phyloP scores from a whole-genome alignment of 2,888 invertebrate genomes.

The Bombyx huttoni region DNA sequence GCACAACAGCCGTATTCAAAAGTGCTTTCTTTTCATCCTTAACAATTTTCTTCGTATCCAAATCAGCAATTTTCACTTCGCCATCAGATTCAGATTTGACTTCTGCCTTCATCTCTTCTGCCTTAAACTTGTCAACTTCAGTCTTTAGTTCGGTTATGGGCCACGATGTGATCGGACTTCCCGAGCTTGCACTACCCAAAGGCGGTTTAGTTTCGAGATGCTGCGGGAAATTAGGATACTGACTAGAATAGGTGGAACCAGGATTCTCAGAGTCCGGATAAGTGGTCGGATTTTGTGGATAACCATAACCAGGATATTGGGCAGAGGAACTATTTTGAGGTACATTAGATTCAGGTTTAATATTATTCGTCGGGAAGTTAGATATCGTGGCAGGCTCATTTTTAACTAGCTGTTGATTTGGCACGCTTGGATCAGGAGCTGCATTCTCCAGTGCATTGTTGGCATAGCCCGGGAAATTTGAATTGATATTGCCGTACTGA shows the following conservation, averaged over 20 bases:
- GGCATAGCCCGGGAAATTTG: conserved; percentile 39
- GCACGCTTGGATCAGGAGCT: conserved; percentile 14
- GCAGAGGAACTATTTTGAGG: conserved; percentile 21
- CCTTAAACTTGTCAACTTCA: conserved; percentile 54
- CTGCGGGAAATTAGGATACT: conserved; percentile 39
- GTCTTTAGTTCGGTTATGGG: conserved; percentile 58
- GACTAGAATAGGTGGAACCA: conserved; percentile 33
- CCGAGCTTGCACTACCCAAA: conserved; percentile 45
- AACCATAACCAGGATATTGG: conserved; percentile 35
- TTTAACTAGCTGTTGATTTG: conserved; percentile 22
- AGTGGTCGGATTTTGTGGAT: conserved; percentile 29
- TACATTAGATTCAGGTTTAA: conserved; percentile 31
- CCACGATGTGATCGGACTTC: conserved; percentile 54
- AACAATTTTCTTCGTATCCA: conserved; percentile 61
- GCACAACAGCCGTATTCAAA: conserved; percentile 16
- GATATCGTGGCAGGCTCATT: conserved; percentile 18
- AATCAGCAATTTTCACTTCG: conserved; percentile 64
- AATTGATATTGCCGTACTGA: conserved; percentile 37
- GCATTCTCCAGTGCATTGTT: conserved; percentile 34
- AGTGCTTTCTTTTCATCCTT: conserved; percentile 43
- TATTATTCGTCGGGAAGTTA: conserved; percentile 24
- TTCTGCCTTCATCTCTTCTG: conserved; percentile 51
- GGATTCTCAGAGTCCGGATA: conserved; percentile 32
- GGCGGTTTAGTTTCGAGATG: conserved; percentile 54
- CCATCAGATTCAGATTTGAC: conserved; percentile 68